Evolutionary conservation across 2,113 vertebrate species (phyloP), one percentile per base, ranked within the genome.

Genomic region (Daubentonia madagascariensis): DNA sequence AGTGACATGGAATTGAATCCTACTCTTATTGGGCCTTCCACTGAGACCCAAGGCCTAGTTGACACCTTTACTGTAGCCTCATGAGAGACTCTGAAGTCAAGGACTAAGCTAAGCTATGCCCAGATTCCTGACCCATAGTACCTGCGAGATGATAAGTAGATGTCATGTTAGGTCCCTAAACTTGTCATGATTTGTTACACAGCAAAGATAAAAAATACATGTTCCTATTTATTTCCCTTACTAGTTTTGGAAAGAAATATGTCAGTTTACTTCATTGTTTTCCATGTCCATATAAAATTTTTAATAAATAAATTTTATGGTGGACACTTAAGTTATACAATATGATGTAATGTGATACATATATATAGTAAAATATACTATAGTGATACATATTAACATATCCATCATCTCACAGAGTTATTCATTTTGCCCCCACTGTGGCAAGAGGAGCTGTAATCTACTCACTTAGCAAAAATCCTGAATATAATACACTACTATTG

Each of bases 351-450:
- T 75, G 6, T 61, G 0, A 85, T 17, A 32, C 17, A 9, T n/a
- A 35, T 5, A 40, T 52, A 32, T 23, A 32, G 13, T n/a, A 25
- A 83, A 28, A 30, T 40, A 30, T 54, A 43, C 28, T 57, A 43
- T 35, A 67, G 3, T 79, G 4, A 78, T 25, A 54, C 52, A 78
- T 43, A 54, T 25, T 18, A 68, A 45, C 9, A 28, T 20, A n/a
- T 20, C 10, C 13, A 20, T 8, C 5, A n/a, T 79, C 16, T 54
- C 30, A 68, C 4, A 54, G 25, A 76, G 14, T n/a, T 79, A n/a
- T 22, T 7, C 11, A 57, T 20, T 43, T 45, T 63, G 12, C 25
- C 37, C 2, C 0, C 6, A 0, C 35, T 61, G 6, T 30, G 16
- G 4, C 48, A 86, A 45, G 4, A 68, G 48, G 3, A 63, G 16